Evolutionary conservation across 1,140 invertebrate species (phyloP), one percentile per base, ranked within the genome.

Genomic region (Cyclargus thomasi): DNA sequence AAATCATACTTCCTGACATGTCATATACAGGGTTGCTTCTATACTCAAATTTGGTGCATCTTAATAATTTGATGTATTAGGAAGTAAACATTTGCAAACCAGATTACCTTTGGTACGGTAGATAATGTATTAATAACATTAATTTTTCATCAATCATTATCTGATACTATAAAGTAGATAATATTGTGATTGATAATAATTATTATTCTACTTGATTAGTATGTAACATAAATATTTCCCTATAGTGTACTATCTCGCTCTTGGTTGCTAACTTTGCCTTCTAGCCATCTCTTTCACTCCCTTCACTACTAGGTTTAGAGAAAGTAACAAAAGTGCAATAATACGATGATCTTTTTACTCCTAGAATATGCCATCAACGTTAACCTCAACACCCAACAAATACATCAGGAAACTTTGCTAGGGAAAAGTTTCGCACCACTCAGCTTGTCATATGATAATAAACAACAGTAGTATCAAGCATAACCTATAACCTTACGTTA

Each of bases 261-360:
- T 62, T 68, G 65, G 75, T 23, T 59, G 67, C 59, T 22, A 35
- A 64, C 23, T 63, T 66, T 63, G 64, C 55, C 65, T 74, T 82
- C 74, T 70, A 67, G 62, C 77, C 59, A 72, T 88, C 85, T 72
- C 77, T 67, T 70, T 87, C 79, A 57, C 80, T 85, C 86, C 86
- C 82, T 88, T 88, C 86, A 88, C 87, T 88, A 71, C 71, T 78
- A 75, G 76, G 79, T 75, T 82, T 88, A 88, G 87, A 90, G 87
- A 90, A 90, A 90, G 87, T 90, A 88, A 85, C 83, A 81, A 85
- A 88, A 84, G 82, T 82, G 86, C 82, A 86, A 81, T 83, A 88
- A 82, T 79, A 82, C 23, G 18, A 59, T 20, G n/a, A 62, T 35
- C 53, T 59, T 62, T 62, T 36, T 39, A 67, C 22, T 67, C 65